phyloP scores from a whole-genome alignment of 2,888 invertebrate species.

The Scaptodrosophila latifasciaeformis region DNA sequence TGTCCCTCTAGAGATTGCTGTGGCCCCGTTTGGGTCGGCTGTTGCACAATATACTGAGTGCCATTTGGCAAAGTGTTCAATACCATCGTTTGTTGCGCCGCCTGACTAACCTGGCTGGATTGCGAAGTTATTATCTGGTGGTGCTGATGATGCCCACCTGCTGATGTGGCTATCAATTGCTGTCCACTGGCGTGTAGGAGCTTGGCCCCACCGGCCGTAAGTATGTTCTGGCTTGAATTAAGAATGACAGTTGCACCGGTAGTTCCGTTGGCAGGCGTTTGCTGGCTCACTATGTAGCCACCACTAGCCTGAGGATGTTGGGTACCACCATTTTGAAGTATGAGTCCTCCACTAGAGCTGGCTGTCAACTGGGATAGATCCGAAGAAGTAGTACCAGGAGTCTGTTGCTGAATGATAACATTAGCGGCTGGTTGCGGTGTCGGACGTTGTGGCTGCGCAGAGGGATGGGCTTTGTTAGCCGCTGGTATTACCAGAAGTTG shows the following conservation, averaged over 20 bases:
- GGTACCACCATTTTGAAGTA: conserved; percentile 47
- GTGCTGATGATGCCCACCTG: conserved; percentile 23
- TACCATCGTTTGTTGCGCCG: conserved; percentile 80
- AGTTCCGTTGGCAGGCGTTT: conserved; percentile 23
- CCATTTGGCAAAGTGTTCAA: conserved; percentile 87
- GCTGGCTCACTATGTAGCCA: conserved; percentile 51
- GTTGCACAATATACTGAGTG: conserved; percentile 87
- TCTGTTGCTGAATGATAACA: conserved; percentile 43
- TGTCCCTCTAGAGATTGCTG: conserved; percentile 76
- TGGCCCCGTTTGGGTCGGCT: conserved; percentile 79
- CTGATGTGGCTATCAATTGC: conserved; percentile 32
- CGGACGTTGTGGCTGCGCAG: conserved; percentile 47
- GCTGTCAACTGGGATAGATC: conserved; percentile 39
- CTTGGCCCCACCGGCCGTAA: conserved; percentile 50
- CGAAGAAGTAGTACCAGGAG: conserved; percentile 26
- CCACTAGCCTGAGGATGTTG: conserved; percentile 50
- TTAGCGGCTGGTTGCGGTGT: conserved; percentile 29
- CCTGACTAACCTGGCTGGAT: conserved; percentile 36
- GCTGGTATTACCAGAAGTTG: conserved; percentile 73
- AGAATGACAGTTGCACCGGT: conserved; percentile 59
- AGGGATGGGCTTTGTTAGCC: conserved; percentile 42
- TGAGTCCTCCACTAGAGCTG: conserved; percentile 44
- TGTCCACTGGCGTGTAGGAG: conserved; percentile 37
- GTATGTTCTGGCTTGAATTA: conserved; percentile 58
- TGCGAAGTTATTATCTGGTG: conserved; percentile 55